Base-by-base conservation (phyloP, 1,140 invertebrate genomes). In the Conus betulinus region DNA sequence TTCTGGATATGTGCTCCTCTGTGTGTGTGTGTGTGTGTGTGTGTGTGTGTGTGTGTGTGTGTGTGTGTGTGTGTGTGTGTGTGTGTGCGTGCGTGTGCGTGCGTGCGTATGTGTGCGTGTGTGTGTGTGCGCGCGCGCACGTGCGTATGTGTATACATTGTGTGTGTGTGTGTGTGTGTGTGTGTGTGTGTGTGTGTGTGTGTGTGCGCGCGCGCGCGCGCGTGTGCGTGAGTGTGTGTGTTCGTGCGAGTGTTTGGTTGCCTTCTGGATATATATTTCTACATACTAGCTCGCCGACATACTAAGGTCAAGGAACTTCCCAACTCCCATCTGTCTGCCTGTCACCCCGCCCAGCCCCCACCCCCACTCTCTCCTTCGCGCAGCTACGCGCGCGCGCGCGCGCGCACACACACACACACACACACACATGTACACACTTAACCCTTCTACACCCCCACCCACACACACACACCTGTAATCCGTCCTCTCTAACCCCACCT, bases 11-110 rank as follows among this genome's bases (percentile, higher is more conserved):
- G n/a, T n/a, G n/a, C n/a, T n/a, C n/a, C n/a, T n/a, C n/a, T 60
- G 57, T 60, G 57, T 60, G 57, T 60, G 57, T 60, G 57, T 17
- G 17, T 60, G 57, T 60, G 57, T 60, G 57, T 60, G 57, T 60
- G 57, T 10, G 57, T 17, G 23, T 78, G 60, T 52, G 27, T 83
- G 39, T 25, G 82, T 82, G 39, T 60, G 23, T 88, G 57, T 88
- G 53, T 81, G 79, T 88, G 67, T 88, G 57, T 82, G 78, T 88
- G 60, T 88, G 78, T 82, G n/a, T 67, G 39, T 55, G 53, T 55
- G 60, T 84, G 83, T 79, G 55, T 81, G 86, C 20, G 23, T 79
- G 78, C 55, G 53, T 87, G 55, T 55, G 11, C 79, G 51, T 78
- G 5, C 8, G n/a, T n/a, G 17, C 57, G 60, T 60, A 10, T 51